phyloP scores from a whole-genome alignment of 2,113 vertebrate genomes.

The Odocoileus hemionus region DNA sequence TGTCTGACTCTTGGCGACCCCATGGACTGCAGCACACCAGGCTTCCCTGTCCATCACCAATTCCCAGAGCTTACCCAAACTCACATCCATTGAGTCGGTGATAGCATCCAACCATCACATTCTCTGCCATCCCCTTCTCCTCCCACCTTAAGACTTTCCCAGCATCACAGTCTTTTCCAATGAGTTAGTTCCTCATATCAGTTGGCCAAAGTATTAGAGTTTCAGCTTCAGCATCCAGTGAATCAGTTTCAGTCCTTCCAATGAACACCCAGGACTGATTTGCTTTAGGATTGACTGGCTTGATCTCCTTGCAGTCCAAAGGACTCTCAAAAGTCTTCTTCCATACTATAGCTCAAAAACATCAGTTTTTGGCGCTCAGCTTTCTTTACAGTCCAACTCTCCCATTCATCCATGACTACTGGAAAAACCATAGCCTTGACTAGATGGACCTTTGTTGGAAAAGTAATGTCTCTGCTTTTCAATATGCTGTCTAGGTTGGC shows the following conservation, averaged over 20 bases:
- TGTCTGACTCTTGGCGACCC: background rate
- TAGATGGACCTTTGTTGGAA: background rate
- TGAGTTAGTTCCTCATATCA: background rate
- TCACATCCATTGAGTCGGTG: accelerated
- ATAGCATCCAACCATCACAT: background rate
- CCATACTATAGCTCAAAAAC: background rate
- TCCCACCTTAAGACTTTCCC: background rate
- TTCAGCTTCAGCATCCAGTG: background rate
- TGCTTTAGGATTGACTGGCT: background rate
- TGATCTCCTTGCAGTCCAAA: background rate
- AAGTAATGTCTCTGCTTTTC: background rate
- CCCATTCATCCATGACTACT: accelerated
- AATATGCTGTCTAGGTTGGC: background rate
- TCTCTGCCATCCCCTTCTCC: background rate
- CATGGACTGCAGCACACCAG: background rate
- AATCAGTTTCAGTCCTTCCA: background rate
- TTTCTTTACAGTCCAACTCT: background rate
- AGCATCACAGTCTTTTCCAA: background rate
- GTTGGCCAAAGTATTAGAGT: background rate
- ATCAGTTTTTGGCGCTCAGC: background rate
- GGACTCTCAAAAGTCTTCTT: background rate
- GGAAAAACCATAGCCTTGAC: background rate
- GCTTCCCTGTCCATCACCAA: background rate
- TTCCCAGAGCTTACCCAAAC: background rate
- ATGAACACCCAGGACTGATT: background rate